A percentile compares a stretch with the other conserved stretches of the same genome.
Conservation (phyloP, 2,888 invertebrate genomes). For the Nephrotoma appendiculata region DNA sequence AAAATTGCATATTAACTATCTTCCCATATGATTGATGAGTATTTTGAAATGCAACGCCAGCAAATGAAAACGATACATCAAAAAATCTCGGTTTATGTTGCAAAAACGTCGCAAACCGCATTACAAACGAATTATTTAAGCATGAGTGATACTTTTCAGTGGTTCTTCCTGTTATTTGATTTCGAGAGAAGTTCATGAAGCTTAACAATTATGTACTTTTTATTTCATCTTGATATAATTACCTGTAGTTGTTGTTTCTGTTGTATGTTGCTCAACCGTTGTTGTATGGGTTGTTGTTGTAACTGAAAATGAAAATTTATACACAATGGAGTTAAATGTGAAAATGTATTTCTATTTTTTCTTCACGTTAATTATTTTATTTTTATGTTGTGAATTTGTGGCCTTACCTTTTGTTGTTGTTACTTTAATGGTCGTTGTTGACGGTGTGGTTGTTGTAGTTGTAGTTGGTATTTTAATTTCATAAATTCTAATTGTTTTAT, state of each 20-base stretch:
- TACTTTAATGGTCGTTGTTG: background rate
- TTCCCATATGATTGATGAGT: background rate
- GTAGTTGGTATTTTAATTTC: constrained; percentile 18
- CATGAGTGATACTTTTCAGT: background rate
- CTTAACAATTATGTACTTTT: background rate
- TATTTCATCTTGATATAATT: background rate
- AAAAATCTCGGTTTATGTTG: background rate
- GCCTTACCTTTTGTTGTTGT: constrained; percentile 3
- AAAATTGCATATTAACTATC: background rate
- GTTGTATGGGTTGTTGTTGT: background rate
- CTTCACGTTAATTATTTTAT: background rate
- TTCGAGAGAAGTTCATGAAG: background rate
- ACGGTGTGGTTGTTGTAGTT: constrained; percentile 1
- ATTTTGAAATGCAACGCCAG: background rate
- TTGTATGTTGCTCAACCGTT: background rate
- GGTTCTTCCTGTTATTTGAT: background rate
- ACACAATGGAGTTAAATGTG: background rate
- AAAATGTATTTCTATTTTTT: background rate
- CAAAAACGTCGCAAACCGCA: background rate
- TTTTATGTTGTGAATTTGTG: background rate
- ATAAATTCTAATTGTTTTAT: constrained; percentile 51
- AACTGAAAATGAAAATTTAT: background rate
- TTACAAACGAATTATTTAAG: background rate
- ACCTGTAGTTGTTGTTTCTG: constrained; percentile 4
- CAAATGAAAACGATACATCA: background rate